phyloP scores from a whole-genome alignment of 2,888 invertebrate species.

The Brassicogethes aeneus region DNA sequence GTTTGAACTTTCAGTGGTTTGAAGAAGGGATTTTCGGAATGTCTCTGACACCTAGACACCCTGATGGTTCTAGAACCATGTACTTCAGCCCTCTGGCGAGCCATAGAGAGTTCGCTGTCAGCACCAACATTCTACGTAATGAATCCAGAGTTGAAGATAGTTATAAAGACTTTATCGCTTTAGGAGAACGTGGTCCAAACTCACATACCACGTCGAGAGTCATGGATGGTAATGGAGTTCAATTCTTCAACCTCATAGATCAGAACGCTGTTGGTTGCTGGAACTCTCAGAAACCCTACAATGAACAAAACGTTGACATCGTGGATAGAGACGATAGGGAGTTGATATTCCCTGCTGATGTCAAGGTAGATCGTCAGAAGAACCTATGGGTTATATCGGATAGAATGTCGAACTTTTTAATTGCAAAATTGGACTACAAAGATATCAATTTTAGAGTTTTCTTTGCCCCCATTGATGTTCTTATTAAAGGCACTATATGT shows the following conservation, averaged over 20 bases:
- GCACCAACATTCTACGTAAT: constrained; percentile 63
- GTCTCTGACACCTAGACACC: constrained; percentile 56
- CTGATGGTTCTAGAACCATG: constrained; percentile 60
- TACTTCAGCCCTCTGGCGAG: constrained; percentile 75
- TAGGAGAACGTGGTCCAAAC: constrained; percentile 57
- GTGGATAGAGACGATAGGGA: constrained; percentile 68
- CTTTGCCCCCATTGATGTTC: constrained; percentile 55
- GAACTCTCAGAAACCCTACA: constrained; percentile 59
- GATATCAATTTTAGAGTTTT: constrained; percentile 73
- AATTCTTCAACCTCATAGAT: constrained; percentile 70
- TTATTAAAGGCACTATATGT: constrained; percentile 66
- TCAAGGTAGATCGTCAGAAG: constrained; percentile 60
- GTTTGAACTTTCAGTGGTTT: constrained; percentile 78
- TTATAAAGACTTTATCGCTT: constrained; percentile 60
- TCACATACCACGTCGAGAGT: constrained; percentile 65
- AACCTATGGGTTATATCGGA: constrained; percentile 78
- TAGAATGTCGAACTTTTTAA: constrained; percentile 69
- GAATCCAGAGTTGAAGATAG: constrained; percentile 57
- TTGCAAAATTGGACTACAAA: constrained; percentile 57
- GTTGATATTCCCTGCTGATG: constrained; percentile 69
- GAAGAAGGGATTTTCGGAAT: constrained; percentile 73
- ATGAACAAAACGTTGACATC: constrained; percentile 56
- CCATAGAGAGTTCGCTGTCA: constrained; percentile 68
- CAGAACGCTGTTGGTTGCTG: constrained; percentile 79
- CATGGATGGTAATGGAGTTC: constrained; percentile 65